Conservation (phyloP, 2,888 invertebrate genomes). For the Eupithecia dodoneata region DNA sequence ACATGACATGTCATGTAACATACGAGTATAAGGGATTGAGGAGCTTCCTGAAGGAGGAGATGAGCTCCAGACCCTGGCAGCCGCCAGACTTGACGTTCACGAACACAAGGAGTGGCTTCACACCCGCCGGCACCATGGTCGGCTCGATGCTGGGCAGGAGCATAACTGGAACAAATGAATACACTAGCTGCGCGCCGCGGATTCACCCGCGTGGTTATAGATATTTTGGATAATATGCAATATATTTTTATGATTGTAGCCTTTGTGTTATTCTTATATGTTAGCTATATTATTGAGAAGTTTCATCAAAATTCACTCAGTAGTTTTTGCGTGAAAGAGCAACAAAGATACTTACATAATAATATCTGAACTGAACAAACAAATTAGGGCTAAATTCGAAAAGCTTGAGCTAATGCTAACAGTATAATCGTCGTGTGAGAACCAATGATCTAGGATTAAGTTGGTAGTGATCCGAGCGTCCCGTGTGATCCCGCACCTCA, state of each 20-base stretch:
- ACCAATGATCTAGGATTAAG: constrained; percentile 40
- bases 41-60: constrained; percentile 98
- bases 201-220: too few species aligned
- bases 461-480: constrained; percentile 29
- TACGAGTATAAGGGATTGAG: constrained; percentile 99
- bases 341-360: too few species aligned
- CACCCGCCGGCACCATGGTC: constrained; percentile 93
- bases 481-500: constrained; percentile 29
- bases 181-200: too few species aligned
- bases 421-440: constrained; percentile 35
- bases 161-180: constrained; percentile 86
- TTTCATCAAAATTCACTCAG: too few species aligned
- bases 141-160: constrained; percentile 98
- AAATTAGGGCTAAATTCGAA: constrained; percentile 6
- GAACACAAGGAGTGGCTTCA: constrained; percentile 98
- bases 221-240: too few species aligned
- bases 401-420: constrained; percentile 28
- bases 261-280: too few species aligned
- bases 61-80: constrained; percentile 98
- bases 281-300: too few species aligned
- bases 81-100: constrained; percentile 99
- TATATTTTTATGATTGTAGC: too few species aligned
- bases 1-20: too few species aligned
- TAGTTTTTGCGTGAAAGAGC: too few species aligned
- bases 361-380: too few species aligned